These are phyloP conservation scores for Drosophila micromelanica DNA, from an alignment of 1,140 invertebrate species.

Conservation along the genomic window DNA sequence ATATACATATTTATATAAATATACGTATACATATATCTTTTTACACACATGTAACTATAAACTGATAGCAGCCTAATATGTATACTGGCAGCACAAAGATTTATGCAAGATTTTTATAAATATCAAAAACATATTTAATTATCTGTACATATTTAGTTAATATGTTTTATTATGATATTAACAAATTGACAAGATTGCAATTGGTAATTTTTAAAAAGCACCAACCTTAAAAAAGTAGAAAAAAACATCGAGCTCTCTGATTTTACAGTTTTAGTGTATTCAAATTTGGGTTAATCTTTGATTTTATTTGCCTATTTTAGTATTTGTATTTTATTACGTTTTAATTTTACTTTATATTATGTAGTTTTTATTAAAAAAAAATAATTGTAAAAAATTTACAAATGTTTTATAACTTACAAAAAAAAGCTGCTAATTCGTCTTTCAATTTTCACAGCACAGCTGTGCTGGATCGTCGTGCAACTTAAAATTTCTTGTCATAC, in stretches of 20 bases:
- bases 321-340: conserved; percentile 71
- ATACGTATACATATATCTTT: conserved; percentile 44
- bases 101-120: conserved; percentile 10
- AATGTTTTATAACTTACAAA: too few relatives aligned
- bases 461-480: too few relatives aligned
- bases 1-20: conserved; percentile 46
- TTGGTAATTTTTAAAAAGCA: conserved; percentile 61
- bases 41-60: conserved; percentile 23
- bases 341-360: conserved; percentile 49
- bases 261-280: conserved; percentile 52
- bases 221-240: conserved; percentile 36
- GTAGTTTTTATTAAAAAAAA: conserved; percentile 67
- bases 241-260: conserved; percentile 40
- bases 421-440: background rate
- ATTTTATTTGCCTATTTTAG: conserved; percentile 59
- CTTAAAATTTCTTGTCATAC: too few relatives aligned
- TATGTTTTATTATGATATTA: conserved; percentile 44
- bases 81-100: conserved; percentile 3
- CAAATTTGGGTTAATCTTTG: conserved; percentile 57
- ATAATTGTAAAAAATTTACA: too few relatives aligned
- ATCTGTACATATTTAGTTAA: conserved; percentile 65
- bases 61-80: conserved; percentile 1
- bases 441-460: background rate
- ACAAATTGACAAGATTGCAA: conserved; percentile 60
- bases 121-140: conserved; percentile 60